phyloP scores from a whole-genome alignment of 2,888 invertebrate genomes.

The Formica aserva region DNA sequence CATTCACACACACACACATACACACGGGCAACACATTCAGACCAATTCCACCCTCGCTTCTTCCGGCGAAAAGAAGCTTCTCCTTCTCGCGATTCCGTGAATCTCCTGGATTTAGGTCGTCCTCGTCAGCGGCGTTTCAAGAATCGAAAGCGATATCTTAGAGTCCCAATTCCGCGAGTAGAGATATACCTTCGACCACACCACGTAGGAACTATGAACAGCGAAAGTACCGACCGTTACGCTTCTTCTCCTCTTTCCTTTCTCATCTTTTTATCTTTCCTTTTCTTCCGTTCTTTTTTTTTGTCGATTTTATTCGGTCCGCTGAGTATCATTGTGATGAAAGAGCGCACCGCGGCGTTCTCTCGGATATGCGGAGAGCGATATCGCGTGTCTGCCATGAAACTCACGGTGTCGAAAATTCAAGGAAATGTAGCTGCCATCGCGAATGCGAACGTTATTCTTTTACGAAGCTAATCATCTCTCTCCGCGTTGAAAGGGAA shows the following conservation, averaged over 20 bases:
- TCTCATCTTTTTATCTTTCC: not conserved
- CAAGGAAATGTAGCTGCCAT: slow-evolving; percentile 28
- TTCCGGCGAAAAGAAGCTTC: slow-evolving; percentile 43
- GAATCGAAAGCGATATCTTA: slow-evolving; percentile 36
- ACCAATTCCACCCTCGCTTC: slow-evolving; percentile 71
- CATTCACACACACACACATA: slow-evolving; percentile 57
- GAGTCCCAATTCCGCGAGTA: slow-evolving; percentile 7
- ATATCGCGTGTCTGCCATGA: slow-evolving; percentile 54
- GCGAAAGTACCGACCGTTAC: slow-evolving; percentile 24
- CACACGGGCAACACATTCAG: slow-evolving; percentile 62
- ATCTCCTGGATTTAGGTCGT: slow-evolving; percentile 47
- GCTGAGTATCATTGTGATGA: slow-evolving; percentile 62
- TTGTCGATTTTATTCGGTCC: slow-evolving; percentile 34
- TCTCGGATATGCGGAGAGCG: slow-evolving; percentile 58
- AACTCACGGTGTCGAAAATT: slow-evolving; percentile 39
- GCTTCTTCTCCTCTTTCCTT: not conserved
- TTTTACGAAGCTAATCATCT: slow-evolving; percentile 45
- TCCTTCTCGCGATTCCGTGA: slow-evolving; percentile 41
- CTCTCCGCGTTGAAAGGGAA: not conserved
- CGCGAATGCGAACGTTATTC: slow-evolving; percentile 37
- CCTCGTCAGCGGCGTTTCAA: slow-evolving; percentile 40
- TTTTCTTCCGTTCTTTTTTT: slow-evolving; percentile 17
- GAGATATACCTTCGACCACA: slow-evolving; percentile 28
- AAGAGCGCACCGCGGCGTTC: slow-evolving; percentile 59
- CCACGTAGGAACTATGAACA: slow-evolving; percentile 30